These are phyloP conservation scores for Trachymyrmex septentrionalis DNA, from an alignment of 1,140 invertebrate species.

Conservation along the genomic window DNA sequence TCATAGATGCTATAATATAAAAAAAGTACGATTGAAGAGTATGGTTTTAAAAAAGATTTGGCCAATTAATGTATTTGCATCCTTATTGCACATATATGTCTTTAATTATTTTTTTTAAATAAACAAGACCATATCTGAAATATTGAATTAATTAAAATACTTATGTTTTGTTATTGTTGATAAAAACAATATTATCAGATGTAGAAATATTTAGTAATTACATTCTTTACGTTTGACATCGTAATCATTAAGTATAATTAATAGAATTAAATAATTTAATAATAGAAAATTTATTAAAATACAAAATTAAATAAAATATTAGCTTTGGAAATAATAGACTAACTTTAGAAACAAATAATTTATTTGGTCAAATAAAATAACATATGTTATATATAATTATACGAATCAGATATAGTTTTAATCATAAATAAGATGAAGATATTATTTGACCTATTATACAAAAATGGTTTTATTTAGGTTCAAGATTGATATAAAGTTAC, in stretches of 20 bases:
- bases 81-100: neutral
- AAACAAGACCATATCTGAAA: neutral
- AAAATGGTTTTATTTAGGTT: constrained; percentile 18
- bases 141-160: neutral
- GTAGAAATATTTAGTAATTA: neutral
- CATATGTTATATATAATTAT: neutral
- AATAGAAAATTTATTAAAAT: neutral
- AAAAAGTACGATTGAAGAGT: neutral
- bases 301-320: neutral
- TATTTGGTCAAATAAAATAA: constrained; percentile 5
- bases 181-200: neutral
- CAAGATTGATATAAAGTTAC: neutral
- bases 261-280: neutral
- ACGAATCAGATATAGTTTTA: neutral
- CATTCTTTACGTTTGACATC: neutral
- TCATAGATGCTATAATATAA: neutral
- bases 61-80: neutral
- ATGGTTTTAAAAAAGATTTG: neutral
- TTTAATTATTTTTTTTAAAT: neutral
- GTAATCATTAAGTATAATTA: neutral
- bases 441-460: neutral
- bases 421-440: neutral
- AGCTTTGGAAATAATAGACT: neutral
- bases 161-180: neutral
- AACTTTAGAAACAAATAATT: constrained; percentile 16